Evolutionary conservation across 2,113 vertebrate species (phyloP).

Genomic region (Megaceryle maxima): DNA sequence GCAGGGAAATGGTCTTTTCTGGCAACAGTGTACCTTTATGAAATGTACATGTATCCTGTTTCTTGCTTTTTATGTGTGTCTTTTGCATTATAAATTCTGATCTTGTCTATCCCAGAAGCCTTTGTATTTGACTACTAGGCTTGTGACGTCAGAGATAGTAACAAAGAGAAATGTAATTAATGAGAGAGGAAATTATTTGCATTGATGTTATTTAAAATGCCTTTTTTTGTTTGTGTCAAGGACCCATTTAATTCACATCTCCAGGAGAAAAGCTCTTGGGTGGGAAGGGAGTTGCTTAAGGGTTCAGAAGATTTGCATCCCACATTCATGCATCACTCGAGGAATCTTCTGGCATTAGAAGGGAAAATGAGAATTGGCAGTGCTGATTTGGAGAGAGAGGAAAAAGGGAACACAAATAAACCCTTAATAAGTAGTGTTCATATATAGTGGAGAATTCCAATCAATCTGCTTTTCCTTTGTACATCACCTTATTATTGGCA

Average conservation of each 20-base stretch:
- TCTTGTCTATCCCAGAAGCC: neutral
- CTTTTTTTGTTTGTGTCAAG: conserved; percentile 14
- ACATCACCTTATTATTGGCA: neutral
- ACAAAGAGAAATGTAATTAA: conserved; percentile 10
- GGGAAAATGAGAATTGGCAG: neutral
- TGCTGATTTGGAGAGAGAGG: neutral
- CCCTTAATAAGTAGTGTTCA: neutral
- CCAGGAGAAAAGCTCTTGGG: conserved; percentile 10
- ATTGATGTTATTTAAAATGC: conserved; percentile 19
- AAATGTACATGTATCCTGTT: neutral
- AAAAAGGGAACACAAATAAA: neutral
- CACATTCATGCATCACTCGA: neutral
- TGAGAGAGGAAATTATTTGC: conserved; percentile 5
- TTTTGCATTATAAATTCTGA: neutral
- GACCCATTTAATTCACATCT: conserved; percentile 15
- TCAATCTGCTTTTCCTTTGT: neutral
- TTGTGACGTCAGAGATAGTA: conserved; percentile 15
- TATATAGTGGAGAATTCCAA: neutral
- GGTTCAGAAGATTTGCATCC: neutral
- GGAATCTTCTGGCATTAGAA: neutral
- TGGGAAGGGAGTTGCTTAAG: conserved; percentile 1
- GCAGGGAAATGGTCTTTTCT: neutral
- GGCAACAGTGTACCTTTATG: neutral
- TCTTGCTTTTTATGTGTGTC: neutral
- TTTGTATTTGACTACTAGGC: neutral